Evolutionary conservation across 2,797 vertebrate genomes (phyloP).

Genomic region (Megalops cyprinoides): DNA sequence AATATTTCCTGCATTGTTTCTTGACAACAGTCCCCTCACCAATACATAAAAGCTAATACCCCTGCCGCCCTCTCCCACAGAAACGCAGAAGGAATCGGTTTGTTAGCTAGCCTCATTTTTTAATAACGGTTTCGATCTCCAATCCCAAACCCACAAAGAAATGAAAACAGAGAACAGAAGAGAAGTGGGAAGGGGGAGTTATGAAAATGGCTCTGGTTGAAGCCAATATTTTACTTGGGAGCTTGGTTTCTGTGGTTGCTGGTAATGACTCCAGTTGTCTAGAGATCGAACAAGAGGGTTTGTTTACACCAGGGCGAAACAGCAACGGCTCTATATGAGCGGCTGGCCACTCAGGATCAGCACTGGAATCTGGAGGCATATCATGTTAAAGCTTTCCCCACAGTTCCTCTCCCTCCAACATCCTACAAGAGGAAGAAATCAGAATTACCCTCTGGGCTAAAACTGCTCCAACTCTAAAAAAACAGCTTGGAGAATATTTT

Average conservation of each 20-base stretch:
- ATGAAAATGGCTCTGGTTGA: constrained; percentile 47
- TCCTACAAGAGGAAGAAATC: not conserved
- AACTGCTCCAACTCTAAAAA: not conserved
- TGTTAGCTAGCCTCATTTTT: constrained; percentile 53
- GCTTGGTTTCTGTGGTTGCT: constrained; percentile 65
- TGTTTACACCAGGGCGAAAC: constrained; percentile 59
- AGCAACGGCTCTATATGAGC: not conserved
- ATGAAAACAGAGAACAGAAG: constrained; percentile 54
- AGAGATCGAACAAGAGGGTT: constrained; percentile 55
- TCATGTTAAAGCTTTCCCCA: not conserved
- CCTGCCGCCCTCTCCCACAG: not conserved
- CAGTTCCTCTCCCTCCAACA: not conserved
- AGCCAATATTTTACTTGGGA: constrained; percentile 62
- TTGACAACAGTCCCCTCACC: constrained; percentile 40
- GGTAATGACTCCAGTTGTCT: constrained; percentile 72
- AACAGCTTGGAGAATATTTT: not conserved
- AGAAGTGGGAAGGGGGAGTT: constrained; percentile 44
- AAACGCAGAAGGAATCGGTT: not conserved
- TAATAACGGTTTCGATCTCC: constrained; percentile 58
- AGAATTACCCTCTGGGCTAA: not conserved
- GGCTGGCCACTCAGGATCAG: not conserved
- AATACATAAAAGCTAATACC: constrained; percentile 11
- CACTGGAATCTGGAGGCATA: not conserved
- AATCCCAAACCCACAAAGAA: constrained; percentile 68
- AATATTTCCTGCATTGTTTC: constrained; percentile 62